Percentiles rank a stretch among this genome's conserved stretches.
Evolutionary conservation across 30 jellyfish, hydroid and myxozoan genomes (phyloP).

Genomic region (Aurelia aurita): DNA sequence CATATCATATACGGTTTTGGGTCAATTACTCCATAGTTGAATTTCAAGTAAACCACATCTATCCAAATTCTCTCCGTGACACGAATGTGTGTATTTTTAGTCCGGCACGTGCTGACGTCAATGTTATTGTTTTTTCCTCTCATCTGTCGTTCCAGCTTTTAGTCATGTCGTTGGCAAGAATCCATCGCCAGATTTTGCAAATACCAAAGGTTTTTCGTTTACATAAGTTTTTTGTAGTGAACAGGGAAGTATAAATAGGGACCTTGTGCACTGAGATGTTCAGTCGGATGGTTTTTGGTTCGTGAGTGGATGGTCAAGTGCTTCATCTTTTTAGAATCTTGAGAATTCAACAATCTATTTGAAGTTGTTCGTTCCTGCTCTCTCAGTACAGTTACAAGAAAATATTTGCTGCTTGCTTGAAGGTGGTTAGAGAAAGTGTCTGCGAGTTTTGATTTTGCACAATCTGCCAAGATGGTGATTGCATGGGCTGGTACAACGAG

Average conservation of each 20-base stretch:
- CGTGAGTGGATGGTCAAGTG: no score
- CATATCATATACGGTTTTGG: no score
- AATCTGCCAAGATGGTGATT: slow-evolving; percentile 46
- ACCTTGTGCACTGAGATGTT: neutral
- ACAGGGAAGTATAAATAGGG: neutral
- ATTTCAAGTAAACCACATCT: no score
- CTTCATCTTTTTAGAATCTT: no score
- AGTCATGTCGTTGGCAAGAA: slow-evolving; percentile 6
- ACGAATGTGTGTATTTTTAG: neutral
- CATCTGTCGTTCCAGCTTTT: slow-evolving; percentile 10
- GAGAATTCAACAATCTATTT: no score
- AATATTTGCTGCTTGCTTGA: no score
- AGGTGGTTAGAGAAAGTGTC: no score
- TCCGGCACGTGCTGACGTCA: slow-evolving; percentile 20
- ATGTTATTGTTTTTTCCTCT: neutral
- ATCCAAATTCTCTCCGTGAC: neutral
- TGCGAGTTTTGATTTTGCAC: no score
- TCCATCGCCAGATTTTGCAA: slow-evolving; percentile 6
- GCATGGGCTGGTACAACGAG: slow-evolving; percentile 70
- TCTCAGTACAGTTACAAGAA: no score
- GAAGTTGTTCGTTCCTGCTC: no score
- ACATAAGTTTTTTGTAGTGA: neutral
- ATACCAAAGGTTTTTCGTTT: slow-evolving; percentile 1
- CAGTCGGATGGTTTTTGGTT: no score
- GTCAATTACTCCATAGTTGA: no score